Percentiles rank a stretch among this genome's conserved stretches.
phyloP scores from a whole-genome alignment of 2,113 vertebrate genomes.

The Notarius quadriscutis region DNA sequence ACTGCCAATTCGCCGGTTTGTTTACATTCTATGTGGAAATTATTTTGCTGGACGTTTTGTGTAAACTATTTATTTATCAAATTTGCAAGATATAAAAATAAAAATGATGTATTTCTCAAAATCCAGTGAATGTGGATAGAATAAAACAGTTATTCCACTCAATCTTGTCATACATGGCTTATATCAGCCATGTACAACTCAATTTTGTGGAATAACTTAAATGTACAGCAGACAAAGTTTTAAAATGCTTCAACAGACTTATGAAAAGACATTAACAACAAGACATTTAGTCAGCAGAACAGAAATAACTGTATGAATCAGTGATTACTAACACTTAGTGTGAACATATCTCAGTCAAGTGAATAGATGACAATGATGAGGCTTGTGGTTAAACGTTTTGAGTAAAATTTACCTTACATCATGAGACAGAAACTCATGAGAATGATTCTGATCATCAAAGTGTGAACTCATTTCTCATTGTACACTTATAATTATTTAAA shows the following conservation, averaged over 20 bases:
- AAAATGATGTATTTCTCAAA: too few relatives aligned
- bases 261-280: background rate
- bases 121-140: too few relatives aligned
- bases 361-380: background rate
- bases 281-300: background rate
- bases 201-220: too few relatives aligned
- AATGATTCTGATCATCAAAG: background rate
- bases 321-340: background rate
- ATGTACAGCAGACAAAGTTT: background rate
- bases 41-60: too few relatives aligned
- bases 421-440: background rate
- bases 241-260: background rate
- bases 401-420: background rate
- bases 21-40: too few relatives aligned
- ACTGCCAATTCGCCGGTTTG: too few relatives aligned
- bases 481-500: background rate
- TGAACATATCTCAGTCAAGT: background rate
- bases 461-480: background rate
- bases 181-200: too few relatives aligned
- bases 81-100: too few relatives aligned
- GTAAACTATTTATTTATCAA: too few relatives aligned
- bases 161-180: too few relatives aligned
- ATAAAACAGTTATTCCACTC: too few relatives aligned
- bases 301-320: background rate
- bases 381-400: background rate